Evolutionary conservation across 2,888 invertebrate species (phyloP).

Genomic region (Agrotis segetum): DNA sequence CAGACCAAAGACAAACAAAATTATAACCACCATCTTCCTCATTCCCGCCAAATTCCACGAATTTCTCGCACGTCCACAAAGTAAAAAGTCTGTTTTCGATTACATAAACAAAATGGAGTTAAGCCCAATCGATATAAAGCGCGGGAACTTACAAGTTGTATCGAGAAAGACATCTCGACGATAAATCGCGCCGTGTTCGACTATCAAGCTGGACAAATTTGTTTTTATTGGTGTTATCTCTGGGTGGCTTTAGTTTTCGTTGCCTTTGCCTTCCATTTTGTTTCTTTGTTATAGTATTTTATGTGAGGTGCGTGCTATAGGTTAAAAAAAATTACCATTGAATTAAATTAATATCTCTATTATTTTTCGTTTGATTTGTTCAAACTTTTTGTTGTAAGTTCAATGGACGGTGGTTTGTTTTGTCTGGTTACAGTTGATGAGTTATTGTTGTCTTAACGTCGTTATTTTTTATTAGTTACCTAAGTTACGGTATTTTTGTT

Average conservation of each 20-base stretch:
- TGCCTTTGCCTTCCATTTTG: conserved; percentile 68
- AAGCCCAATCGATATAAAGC: conserved; percentile 73
- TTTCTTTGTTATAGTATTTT: conserved; percentile 68
- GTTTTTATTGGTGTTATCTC: conserved; percentile 87
- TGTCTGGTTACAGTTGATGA: conserved; percentile 14
- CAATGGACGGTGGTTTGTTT: conserved; percentile 24
- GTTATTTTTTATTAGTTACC: neutral
- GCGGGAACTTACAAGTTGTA: conserved; percentile 78
- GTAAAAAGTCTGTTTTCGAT: conserved; percentile 59
- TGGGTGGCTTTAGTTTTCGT: conserved; percentile 86
- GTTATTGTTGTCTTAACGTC: conserved; percentile 19
- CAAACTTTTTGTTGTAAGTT: conserved; percentile 37
- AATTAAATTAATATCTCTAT: conserved; percentile 67
- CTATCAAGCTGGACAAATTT: conserved; percentile 86
- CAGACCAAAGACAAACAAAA: conserved; percentile 1
- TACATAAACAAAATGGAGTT: conserved; percentile 68
- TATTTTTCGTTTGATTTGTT: conserved; percentile 54
- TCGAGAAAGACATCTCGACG: conserved; percentile 85
- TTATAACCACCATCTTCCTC: conserved; percentile 10
- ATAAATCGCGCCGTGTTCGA: conserved; percentile 85
- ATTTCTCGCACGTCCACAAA: conserved; percentile 38
- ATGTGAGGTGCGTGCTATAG: conserved; percentile 51
- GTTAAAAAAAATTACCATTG: conserved; percentile 58
- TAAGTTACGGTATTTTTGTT: too few relatives aligned
- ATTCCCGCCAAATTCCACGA: conserved; percentile 40